These are phyloP conservation scores for Ditylenchus dipsaci DNA, from an alignment of 1,140 invertebrate species.

Conservation along the genomic window DNA sequence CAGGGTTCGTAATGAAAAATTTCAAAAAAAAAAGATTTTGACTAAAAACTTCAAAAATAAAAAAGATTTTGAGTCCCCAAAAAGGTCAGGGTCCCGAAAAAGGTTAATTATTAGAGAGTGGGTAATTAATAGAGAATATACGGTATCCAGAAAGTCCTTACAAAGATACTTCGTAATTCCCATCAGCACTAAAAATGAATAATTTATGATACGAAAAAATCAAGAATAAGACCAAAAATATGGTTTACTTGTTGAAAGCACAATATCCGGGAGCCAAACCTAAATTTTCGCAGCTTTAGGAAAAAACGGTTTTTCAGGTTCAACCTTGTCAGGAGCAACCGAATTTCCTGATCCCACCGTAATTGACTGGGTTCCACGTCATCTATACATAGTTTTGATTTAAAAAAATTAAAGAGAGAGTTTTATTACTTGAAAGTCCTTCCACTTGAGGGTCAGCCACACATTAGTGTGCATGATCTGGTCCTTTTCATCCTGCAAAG, in stretches of 20 bases:
- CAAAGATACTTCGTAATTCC: slow-evolving; percentile 91
- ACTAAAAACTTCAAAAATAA: too few species aligned
- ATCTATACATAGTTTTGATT: slow-evolving; percentile 74
- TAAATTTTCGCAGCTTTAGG: too few species aligned
- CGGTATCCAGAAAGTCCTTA: slow-evolving; percentile 59
- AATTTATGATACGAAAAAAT: neutral
- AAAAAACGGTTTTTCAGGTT: too few species aligned
- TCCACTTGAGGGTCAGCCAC: slow-evolving; percentile 71
- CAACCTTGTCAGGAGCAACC: slow-evolving; percentile 87
- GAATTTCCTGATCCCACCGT: slow-evolving; percentile 88
- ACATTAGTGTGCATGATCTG: slow-evolving; percentile 58
- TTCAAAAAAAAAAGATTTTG: too few species aligned
- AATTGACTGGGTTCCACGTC: slow-evolving; percentile 94
- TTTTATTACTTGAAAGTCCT: slow-evolving; percentile 77
- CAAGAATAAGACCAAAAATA: slow-evolving; percentile 60
- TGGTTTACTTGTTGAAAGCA: slow-evolving; percentile 94
- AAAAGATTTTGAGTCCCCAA: too few species aligned
- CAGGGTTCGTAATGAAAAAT: too few species aligned
- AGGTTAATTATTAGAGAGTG: too few species aligned
- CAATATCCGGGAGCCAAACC: slow-evolving; percentile 94
- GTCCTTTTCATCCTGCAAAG: slow-evolving; percentile 68
- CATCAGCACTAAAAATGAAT: slow-evolving; percentile 75
- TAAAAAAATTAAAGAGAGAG: neutral
- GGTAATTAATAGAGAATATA: too few species aligned
- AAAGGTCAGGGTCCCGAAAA: too few species aligned